phyloP scores from a whole-genome alignment of 2,113 vertebrate species.

The Nibea coibor region DNA sequence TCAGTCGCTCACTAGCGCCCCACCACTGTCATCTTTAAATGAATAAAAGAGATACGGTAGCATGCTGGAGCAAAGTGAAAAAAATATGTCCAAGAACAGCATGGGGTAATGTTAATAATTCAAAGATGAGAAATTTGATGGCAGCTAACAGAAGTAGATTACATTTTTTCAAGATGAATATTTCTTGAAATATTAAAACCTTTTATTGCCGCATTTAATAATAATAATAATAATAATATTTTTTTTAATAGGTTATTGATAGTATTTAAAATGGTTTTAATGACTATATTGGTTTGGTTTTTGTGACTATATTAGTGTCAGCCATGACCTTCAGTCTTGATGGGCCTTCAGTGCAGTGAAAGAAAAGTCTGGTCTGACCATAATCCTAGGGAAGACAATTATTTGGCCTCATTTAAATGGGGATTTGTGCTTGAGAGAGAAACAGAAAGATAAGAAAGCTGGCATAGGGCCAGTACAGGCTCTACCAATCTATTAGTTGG shows the following conservation, averaged over 20 bases:
- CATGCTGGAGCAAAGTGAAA: no score
- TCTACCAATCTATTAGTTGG: constrained; percentile 58
- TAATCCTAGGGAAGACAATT: constrained; percentile 33
- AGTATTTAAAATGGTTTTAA: no score
- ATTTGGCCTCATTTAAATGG: constrained; percentile 35
- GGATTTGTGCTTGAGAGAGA: constrained; percentile 4
- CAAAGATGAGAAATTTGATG: no score
- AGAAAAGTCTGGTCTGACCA: constrained; percentile 1
- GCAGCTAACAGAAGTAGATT: no score
- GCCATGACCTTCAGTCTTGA: neutral
- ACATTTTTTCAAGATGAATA: no score
- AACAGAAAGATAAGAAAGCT: neutral
- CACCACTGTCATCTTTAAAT: no score
- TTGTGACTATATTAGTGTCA: neutral
- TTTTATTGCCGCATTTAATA: neutral
- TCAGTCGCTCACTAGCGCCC: no score
- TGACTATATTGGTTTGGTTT: no score
- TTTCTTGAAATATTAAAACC: neutral
- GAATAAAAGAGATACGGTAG: no score
- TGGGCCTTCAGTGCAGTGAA: neutral
- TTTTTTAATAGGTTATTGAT: neutral
- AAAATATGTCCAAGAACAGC: no score
- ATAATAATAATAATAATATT: no score
- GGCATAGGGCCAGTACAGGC: constrained; percentile 48
- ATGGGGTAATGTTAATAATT: no score